Conservation (phyloP, 2,888 invertebrate species). For the Encarsia formosa region DNA sequence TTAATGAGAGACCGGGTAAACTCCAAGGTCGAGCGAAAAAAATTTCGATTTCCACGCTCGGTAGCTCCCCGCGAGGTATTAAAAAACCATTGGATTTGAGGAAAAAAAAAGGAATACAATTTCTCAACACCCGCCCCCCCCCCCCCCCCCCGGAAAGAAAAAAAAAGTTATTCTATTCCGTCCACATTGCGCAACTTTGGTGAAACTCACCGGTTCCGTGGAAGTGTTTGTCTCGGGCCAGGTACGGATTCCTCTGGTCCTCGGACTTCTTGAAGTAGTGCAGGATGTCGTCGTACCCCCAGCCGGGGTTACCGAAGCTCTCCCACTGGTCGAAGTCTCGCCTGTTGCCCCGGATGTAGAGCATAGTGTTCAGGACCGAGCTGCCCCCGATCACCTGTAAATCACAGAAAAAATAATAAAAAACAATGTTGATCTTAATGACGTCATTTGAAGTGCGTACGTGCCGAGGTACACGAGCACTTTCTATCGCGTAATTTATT, state of each 20-base stretch:
- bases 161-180: too few species aligned
- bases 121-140: too few species aligned
- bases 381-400: constrained; percentile 72
- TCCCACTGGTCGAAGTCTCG: constrained; percentile 88
- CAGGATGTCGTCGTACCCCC: constrained; percentile 78
- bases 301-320: constrained; percentile 77
- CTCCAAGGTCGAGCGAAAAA: too few species aligned
- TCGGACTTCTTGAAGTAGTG: constrained; percentile 83
- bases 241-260: constrained; percentile 84
- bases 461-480: neutral
- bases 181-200: too few species aligned
- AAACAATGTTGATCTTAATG: neutral
- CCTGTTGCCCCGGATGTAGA: constrained; percentile 83
- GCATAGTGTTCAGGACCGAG: constrained; percentile 85
- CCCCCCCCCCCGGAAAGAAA: too few species aligned
- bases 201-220: constrained; percentile 65
- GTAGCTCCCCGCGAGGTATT: too few species aligned
- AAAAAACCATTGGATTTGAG: too few species aligned
- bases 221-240: constrained; percentile 68
- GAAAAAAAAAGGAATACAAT: too few species aligned
- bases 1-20: too few species aligned
- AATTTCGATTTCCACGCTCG: too few species aligned
- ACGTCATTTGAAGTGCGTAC: neutral
- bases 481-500: too few species aligned
- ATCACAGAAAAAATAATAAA: neutral